Percentiles rank a stretch among this genome's conserved stretches.
These are phyloP conservation scores for Telmatochromis sp. DNA, from an alignment of 2,113 vertebrate species.

Conservation along the genomic window DNA sequence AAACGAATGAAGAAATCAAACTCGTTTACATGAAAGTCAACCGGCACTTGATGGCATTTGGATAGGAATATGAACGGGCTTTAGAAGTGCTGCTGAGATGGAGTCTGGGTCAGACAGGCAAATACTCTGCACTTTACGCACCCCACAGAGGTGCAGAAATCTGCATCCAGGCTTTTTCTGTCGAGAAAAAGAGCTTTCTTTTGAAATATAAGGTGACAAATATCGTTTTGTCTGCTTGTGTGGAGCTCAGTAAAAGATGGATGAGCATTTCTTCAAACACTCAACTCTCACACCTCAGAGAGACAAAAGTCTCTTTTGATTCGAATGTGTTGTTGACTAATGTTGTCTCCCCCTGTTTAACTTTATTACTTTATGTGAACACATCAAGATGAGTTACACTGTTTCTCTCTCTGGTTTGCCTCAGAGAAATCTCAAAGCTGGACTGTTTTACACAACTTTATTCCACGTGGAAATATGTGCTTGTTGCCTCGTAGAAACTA, in stretches of 20 bases:
- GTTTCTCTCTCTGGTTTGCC: not conserved
- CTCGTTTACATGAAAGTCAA: not conserved
- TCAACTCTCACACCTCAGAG: not conserved
- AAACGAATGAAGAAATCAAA: not conserved
- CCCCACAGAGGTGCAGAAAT: not conserved
- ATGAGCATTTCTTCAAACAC: not conserved
- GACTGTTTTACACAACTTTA: slow-evolving; percentile 16
- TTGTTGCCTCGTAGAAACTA: not conserved
- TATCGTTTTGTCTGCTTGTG: not conserved
- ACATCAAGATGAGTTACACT: not conserved
- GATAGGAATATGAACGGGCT: slow-evolving; percentile 36
- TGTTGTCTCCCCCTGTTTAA: not conserved
- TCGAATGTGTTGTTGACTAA: not conserved
- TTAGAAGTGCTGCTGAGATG: slow-evolving; percentile 72
- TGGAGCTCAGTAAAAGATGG: not conserved
- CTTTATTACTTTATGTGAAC: not conserved
- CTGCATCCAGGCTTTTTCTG: not conserved
- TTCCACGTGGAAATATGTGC: not conserved
- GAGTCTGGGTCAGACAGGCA: slow-evolving; percentile 65
- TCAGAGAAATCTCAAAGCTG: not conserved
- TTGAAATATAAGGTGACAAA: slow-evolving; percentile 60
- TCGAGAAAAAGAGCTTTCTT: slow-evolving; percentile 69
- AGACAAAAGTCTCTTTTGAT: not conserved
- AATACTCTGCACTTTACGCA: slow-evolving; percentile 65
- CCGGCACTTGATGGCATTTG: not conserved